Conservation (phyloP, 2,888 invertebrate genomes). For the Galeruca laticollis region DNA sequence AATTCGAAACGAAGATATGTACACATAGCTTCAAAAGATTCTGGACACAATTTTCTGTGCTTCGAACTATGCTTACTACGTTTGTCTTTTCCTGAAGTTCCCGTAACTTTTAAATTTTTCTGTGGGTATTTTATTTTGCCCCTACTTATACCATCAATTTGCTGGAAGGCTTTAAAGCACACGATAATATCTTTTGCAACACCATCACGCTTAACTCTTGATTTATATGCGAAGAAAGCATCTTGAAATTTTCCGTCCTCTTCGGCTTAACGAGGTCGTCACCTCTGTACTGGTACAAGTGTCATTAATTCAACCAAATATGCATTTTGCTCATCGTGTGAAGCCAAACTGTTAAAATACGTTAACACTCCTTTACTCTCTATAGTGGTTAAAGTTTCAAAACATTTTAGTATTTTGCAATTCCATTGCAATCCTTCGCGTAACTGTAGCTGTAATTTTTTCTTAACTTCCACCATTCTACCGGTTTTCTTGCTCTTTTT, state of each 20-base stretch:
- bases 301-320: too few relatives aligned
- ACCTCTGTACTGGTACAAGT: too few relatives aligned
- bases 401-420: too few relatives aligned
- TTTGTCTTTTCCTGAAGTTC: too few relatives aligned
- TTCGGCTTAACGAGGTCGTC: too few relatives aligned
- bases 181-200: conserved; percentile 20
- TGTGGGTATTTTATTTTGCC: conserved; percentile 29
- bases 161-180: conserved; percentile 35
- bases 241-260: conserved; percentile 17
- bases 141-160: conserved; percentile 31
- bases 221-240: conserved; percentile 14
- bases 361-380: conserved; percentile 19
- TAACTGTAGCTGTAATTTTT: too few relatives aligned
- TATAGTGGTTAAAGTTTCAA: background rate
- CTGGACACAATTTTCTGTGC: too few relatives aligned
- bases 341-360: conserved; percentile 2
- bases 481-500: too few relatives aligned
- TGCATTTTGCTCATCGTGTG: too few relatives aligned
- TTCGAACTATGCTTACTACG: too few relatives aligned
- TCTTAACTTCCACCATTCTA: background rate
- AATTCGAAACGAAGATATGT: conserved; percentile 30
- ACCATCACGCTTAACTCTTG: conserved; percentile 3
- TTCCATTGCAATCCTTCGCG: background rate
- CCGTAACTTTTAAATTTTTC: too few relatives aligned
- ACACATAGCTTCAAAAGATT: too few relatives aligned